Conservation (phyloP, 1,140 invertebrate species). For the Euura lappo region DNA sequence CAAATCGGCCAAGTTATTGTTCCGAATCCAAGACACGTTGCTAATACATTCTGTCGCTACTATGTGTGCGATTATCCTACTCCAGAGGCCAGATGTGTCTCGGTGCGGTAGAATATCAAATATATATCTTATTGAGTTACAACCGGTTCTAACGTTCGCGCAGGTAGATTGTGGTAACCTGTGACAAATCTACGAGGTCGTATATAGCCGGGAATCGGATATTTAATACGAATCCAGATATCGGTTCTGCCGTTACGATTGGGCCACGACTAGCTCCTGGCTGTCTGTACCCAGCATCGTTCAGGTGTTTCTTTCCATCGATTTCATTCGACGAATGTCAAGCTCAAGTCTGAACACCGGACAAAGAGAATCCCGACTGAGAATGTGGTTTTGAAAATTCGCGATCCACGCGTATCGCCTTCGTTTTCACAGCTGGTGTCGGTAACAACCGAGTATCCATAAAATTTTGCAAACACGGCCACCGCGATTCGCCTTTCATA, state of each 20-base stretch:
- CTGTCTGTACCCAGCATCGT: neutral
- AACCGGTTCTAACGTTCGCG: neutral
- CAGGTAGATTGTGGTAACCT: neutral
- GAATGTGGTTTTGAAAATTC: too few relatives aligned
- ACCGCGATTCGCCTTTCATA: neutral
- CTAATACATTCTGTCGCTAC: neutral
- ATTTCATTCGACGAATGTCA: neutral
- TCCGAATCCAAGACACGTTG: neutral
- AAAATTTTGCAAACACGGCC: too few relatives aligned
- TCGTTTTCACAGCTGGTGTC: too few relatives aligned
- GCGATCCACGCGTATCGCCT: too few relatives aligned
- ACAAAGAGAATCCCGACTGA: neutral
- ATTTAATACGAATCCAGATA: constrained; percentile 5
- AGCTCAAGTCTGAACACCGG: neutral
- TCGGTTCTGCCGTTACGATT: neutral
- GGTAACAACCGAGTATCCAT: too few relatives aligned
- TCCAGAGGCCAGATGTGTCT: neutral
- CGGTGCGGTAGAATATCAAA: neutral
- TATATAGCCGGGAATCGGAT: neutral
- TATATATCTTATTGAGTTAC: constrained; percentile 4
- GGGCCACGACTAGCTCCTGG: too few relatives aligned
- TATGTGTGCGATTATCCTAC: neutral
- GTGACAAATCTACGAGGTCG: neutral
- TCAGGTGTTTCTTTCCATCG: neutral
- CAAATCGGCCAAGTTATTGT: neutral